Base-by-base conservation (phyloP, 2,888 invertebrate species). In the Melinopterus prodromus region DNA sequence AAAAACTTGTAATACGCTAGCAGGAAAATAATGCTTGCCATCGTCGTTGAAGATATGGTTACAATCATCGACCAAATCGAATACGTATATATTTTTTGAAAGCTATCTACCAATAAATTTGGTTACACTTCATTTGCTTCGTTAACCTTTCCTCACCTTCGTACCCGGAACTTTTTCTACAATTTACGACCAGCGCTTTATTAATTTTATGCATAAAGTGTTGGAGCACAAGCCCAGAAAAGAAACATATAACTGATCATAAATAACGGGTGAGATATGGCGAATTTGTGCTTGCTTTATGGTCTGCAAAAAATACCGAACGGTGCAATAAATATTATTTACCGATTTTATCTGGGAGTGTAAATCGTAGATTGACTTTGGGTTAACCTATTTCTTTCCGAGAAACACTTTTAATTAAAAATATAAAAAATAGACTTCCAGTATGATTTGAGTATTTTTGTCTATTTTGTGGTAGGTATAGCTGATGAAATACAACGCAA, bases 131-230 rank as follows among this genome's bases (percentile, higher is more conserved):
- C 26, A 9, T 53, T 53, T 53, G 5, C 53, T 53, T 53, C 53
- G 53, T 53, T 53, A 53, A 53, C 53, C 53, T 53, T 53, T 53
- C 53, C 12, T 53, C 53, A 53, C 53, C 53, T 53, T 53, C 53
- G 53, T 53, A 53, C 53, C 53, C 53, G 53, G 53, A 53, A 53
- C 53, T 53, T 53, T 53, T 53, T 53, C 53, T 53, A 53, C 53
- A 53, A 53, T 53, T 53, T 53, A 53, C 53, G 53, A 12, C 53
- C 53, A 53, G 2, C 53, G 12, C 12, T 53, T 53, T 12, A 53
- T 53, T 53, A 53, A 53, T 53, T 53, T 53, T 53, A 53, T 53
- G 7, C 53, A 53, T 53, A 53, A 53, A 53, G 9, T 53, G 53
- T 12, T 53, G 53, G 12, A 53, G 53, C 53, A 53, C 53, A 12